These are phyloP conservation scores for Cabera pusaria DNA, from an alignment of 2,888 invertebrate species.

Conservation along the genomic window DNA sequence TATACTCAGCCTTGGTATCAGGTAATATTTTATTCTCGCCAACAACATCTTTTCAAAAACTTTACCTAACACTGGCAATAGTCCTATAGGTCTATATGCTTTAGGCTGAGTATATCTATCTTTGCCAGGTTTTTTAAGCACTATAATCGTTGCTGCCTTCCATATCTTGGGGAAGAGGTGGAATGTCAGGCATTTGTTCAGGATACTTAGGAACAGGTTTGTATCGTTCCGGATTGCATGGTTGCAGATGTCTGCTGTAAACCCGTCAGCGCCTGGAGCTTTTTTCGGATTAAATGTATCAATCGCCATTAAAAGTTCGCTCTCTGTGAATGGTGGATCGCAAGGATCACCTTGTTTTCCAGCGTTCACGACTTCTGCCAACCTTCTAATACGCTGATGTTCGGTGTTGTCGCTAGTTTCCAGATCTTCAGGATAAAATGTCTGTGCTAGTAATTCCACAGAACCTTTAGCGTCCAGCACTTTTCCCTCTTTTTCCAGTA, in stretches of 20 bases:
- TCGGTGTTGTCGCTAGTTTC: constrained; percentile 3
- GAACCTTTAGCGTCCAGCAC: constrained; percentile 1
- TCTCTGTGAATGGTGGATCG: constrained; percentile 27
- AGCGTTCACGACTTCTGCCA: constrained; percentile 9
- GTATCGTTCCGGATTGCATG: constrained; percentile 6
- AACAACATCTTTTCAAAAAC: constrained; percentile 7
- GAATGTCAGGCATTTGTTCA: constrained; percentile 1
- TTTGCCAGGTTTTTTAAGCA: constrained; percentile 4
- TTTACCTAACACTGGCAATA: constrained; percentile 28
- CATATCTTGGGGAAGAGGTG: constrained; percentile 4
- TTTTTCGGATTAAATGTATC: constrained; percentile 25
- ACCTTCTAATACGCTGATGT: constrained; percentile 4
- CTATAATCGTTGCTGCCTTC: constrained; percentile 6
- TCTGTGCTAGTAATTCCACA: constrained; percentile 6
- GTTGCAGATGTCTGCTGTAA: constrained; percentile 33
- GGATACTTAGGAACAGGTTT: background rate
- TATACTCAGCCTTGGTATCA: too few relatives aligned
- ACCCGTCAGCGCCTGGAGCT: constrained; percentile 30
- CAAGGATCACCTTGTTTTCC: background rate
- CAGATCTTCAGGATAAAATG: constrained; percentile 18
- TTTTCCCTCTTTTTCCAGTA: background rate
- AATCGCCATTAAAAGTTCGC: constrained; percentile 11
- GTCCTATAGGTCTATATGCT: constrained; percentile 14
- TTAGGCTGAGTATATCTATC: background rate
- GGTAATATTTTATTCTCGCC: background rate